Conservation (phyloP, 2,113 vertebrate species). For the Atractosteus spatula region DNA sequence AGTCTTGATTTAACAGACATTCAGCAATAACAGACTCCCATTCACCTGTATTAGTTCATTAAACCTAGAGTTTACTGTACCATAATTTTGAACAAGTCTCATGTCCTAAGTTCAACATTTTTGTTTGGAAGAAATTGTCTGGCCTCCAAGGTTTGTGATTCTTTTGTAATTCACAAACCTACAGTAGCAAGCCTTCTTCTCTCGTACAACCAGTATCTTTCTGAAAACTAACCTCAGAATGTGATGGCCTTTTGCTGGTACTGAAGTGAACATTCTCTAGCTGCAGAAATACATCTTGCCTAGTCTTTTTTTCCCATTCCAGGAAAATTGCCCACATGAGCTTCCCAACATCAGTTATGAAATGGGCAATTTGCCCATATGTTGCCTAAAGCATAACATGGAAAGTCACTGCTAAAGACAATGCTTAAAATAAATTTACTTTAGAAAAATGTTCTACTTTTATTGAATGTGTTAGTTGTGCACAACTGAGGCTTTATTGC, state of each 20-base stretch:
- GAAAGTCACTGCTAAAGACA: slow-evolving; percentile 4
- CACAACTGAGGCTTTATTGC: no score
- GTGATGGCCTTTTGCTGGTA: slow-evolving; percentile 63
- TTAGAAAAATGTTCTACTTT: no score
- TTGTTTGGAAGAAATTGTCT: no score
- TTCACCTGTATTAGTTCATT: no score
- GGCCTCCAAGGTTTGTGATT: no score
- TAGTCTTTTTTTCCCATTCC: slow-evolving; percentile 15
- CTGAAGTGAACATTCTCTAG: slow-evolving; percentile 63
- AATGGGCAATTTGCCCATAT: slow-evolving; percentile 12
- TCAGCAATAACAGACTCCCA: no score
- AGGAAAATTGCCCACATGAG: slow-evolving; percentile 17
- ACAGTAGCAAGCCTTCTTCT: slow-evolving; percentile 4
- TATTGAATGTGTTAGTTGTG: not conserved
- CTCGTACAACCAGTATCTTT: slow-evolving; percentile 38
- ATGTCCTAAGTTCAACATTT: no score
- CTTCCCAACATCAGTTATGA: not conserved
- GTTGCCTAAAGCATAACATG: not conserved
- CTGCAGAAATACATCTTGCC: slow-evolving; percentile 60
- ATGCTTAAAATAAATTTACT: not conserved
- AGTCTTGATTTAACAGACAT: no score
- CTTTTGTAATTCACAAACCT: no score
- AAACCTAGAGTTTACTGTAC: no score
- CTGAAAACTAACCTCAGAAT: slow-evolving; percentile 60
- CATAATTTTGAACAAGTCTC: no score